These are phyloP conservation scores for Bufotes viridis DNA, from an alignment of 2,797 vertebrate species.

Conservation along the genomic window DNA sequence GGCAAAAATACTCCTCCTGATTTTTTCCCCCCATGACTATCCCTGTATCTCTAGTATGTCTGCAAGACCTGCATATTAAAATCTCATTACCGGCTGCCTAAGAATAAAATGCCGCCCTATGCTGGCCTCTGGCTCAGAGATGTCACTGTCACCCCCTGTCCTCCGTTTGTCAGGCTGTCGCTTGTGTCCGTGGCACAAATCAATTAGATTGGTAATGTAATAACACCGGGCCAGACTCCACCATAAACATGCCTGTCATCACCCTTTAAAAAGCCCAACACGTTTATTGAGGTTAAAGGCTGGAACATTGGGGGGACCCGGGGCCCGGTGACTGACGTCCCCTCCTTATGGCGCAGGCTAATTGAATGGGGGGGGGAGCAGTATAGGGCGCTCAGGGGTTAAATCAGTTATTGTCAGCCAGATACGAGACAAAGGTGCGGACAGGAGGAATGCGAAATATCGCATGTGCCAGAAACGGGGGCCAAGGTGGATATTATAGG, in stretches of 20 bases:
- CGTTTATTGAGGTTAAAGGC: conserved; percentile 60
- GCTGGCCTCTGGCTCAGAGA: neutral
- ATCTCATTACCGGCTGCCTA: neutral
- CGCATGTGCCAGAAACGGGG: neutral
- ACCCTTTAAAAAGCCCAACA: conserved; percentile 57
- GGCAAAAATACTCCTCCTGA: neutral
- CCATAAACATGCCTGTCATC: conserved; percentile 60
- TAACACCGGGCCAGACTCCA: conserved; percentile 56
- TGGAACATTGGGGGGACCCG: conserved; percentile 44
- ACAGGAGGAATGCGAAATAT: conserved; percentile 45
- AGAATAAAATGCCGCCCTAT: neutral
- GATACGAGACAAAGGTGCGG: conserved; percentile 33
- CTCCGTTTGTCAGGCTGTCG: conserved; percentile 57
- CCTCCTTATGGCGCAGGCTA: neutral
- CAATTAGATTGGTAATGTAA: conserved; percentile 60
- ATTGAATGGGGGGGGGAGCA: neutral
- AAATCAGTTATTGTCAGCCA: conserved; percentile 3
- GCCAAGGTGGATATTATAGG: neutral
- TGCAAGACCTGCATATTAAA: neutral
- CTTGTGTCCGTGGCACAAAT: conserved; percentile 54
- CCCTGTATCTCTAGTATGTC: neutral
- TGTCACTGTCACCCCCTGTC: conserved; percentile 48
- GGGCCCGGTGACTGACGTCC: conserved; percentile 20
- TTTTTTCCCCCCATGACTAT: neutral
- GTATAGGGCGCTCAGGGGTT: neutral